Evolutionary conservation across 2,113 vertebrate species (phyloP).

Genomic region (Chaenocephalus aceratus): DNA sequence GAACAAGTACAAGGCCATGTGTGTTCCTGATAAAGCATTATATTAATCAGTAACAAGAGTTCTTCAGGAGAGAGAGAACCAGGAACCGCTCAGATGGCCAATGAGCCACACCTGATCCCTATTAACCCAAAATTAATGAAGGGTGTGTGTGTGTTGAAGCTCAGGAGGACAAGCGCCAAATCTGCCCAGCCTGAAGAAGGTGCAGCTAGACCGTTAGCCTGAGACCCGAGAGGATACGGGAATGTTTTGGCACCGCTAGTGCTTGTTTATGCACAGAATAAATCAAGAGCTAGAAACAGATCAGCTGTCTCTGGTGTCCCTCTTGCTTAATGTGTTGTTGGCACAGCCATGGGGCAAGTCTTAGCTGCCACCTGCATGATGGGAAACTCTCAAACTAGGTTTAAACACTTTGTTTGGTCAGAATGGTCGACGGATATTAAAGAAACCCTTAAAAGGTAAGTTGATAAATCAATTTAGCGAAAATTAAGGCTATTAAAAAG

Average conservation of each 20-base stretch:
- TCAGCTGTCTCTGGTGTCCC: not conserved
- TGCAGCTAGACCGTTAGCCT: not conserved
- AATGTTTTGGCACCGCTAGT: not conserved
- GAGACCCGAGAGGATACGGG: not conserved
- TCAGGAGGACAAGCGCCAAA: constrained; percentile 1
- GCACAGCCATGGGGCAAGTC: not conserved
- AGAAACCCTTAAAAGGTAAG: no score
- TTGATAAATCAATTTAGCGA: no score
- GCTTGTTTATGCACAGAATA: constrained; percentile 18
- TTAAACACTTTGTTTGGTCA: not conserved
- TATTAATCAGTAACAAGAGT: not conserved
- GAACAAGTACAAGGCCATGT: not conserved
- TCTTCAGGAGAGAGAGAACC: not conserved
- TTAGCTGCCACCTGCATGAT: not conserved
- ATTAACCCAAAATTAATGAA: constrained; percentile 40
- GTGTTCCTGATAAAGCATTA: not conserved
- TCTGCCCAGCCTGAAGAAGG: not conserved
- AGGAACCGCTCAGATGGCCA: constrained; percentile 15
- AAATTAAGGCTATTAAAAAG: no score
- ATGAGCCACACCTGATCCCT: constrained; percentile 40
- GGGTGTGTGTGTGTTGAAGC: not conserved
- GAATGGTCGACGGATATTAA: not conserved
- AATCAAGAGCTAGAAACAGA: constrained; percentile 2
- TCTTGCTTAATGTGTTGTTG: not conserved
- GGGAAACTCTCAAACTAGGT: not conserved